phyloP scores from a whole-genome alignment of 2,888 invertebrate species.

The Stenichneumon culpator region DNA sequence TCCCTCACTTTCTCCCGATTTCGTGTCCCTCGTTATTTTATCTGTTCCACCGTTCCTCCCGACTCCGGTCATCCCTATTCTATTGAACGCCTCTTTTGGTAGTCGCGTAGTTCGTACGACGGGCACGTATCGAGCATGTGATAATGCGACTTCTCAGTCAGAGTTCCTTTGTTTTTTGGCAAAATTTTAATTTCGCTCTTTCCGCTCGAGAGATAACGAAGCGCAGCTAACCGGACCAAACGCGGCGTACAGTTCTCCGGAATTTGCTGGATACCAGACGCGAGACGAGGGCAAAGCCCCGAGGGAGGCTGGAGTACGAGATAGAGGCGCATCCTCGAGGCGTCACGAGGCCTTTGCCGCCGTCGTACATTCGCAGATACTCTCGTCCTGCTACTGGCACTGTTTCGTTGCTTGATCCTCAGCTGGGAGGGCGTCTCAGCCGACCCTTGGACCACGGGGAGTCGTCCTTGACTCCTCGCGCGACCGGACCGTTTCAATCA shows the following conservation, averaged over 20 bases:
- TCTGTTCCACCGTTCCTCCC: not conserved
- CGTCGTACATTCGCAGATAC: conserved; percentile 42
- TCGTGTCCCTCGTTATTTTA: not conserved
- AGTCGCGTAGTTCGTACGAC: not conserved
- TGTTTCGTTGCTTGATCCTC: conserved; percentile 54
- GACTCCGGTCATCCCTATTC: not conserved
- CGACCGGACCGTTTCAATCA: conserved; percentile 15
- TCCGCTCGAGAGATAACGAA: not conserved
- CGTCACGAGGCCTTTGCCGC: conserved; percentile 22
- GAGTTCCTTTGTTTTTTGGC: not conserved
- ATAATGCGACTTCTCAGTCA: not conserved
- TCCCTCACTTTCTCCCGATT: conserved; percentile 14
- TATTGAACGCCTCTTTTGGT: not conserved
- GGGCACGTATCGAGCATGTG: not conserved
- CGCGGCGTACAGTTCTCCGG: not conserved
- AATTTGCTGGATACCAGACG: conserved; percentile 18
- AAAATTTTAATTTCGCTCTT: not conserved
- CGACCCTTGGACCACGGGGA: conserved; percentile 51
- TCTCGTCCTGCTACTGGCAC: conserved; percentile 13
- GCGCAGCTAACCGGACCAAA: not conserved
- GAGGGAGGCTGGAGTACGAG: conserved; percentile 29
- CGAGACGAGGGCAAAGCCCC: conserved; percentile 45
- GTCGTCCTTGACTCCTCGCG: conserved; percentile 11
- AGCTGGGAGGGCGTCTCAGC: conserved; percentile 51
- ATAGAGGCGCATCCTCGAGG: conserved; percentile 32